These are phyloP conservation scores for Poecilia picta DNA, from an alignment of 2,797 vertebrate species.

Conservation along the genomic window DNA sequence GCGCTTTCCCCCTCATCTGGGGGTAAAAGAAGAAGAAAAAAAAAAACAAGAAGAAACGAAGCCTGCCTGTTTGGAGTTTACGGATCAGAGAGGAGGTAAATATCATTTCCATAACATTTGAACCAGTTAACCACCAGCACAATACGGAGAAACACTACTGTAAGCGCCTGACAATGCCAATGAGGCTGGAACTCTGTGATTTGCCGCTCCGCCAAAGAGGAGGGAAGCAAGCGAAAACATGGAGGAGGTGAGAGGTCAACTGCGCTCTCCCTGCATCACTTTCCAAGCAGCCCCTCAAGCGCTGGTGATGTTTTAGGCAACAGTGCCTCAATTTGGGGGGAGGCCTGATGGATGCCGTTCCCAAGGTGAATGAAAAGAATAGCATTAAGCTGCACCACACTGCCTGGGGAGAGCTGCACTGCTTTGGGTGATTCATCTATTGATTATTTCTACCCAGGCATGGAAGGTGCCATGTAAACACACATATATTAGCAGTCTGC, in stretches of 20 bases:
- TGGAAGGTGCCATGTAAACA: slow-evolving; percentile 77
- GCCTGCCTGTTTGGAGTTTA: slow-evolving; percentile 62
- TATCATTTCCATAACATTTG: slow-evolving; percentile 82
- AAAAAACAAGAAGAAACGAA: background rate
- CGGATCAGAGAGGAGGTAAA: slow-evolving; percentile 76
- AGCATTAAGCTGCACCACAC: slow-evolving; percentile 72
- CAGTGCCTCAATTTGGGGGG: slow-evolving; percentile 87
- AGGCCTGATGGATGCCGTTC: slow-evolving; percentile 85
- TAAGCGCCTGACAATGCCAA: slow-evolving; percentile 74
- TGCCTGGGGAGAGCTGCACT: slow-evolving; percentile 70
- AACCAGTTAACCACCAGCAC: slow-evolving; percentile 77
- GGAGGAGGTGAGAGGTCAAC: slow-evolving; percentile 90
- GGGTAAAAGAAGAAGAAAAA: background rate
- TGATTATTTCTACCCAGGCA: slow-evolving; percentile 87
- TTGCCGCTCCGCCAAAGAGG: slow-evolving; percentile 72
- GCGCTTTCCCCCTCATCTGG: slow-evolving; percentile 44
- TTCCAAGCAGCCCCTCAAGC: slow-evolving; percentile 96
- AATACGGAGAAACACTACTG: slow-evolving; percentile 73
- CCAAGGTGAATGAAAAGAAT: slow-evolving; percentile 82
- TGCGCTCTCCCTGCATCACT: slow-evolving; percentile 86
- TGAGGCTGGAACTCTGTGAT: slow-evolving; percentile 75
- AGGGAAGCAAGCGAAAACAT: slow-evolving; percentile 79
- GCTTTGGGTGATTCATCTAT: slow-evolving; percentile 98
- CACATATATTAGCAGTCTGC: slow-evolving; percentile 73
- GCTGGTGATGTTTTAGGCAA: slow-evolving; percentile 94